These are phyloP conservation scores for Gadopsis marmoratus DNA, from an alignment of 2,797 vertebrate species.

Conservation along the genomic window DNA sequence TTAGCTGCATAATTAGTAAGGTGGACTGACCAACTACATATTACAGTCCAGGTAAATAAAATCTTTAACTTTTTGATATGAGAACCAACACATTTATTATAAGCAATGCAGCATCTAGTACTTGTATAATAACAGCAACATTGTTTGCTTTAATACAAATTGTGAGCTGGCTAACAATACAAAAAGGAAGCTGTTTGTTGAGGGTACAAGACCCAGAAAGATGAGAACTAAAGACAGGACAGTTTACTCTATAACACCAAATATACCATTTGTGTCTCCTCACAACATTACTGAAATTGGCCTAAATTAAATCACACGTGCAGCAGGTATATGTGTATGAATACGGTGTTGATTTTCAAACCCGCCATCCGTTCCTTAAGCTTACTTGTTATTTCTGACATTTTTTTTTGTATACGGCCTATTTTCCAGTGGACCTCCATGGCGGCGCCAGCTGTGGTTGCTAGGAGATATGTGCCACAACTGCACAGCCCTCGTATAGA, in stretches of 20 bases:
- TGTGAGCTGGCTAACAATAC: neutral
- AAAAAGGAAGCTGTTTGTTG: neutral
- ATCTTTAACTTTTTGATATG: neutral
- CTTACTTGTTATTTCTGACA: neutral
- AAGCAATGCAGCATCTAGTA: neutral
- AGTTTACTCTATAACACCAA: neutral
- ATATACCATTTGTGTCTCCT: neutral
- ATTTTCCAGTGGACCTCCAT: constrained; percentile 34
- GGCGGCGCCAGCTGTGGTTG: constrained; percentile 43
- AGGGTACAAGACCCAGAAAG: neutral
- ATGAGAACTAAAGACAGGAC: neutral
- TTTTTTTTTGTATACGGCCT: neutral
- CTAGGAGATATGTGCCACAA: constrained; percentile 48
- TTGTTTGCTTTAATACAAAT: neutral
- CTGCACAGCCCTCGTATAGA: constrained; percentile 33
- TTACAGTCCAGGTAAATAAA: neutral
- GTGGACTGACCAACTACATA: neutral
- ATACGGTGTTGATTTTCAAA: neutral
- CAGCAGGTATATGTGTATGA: neutral
- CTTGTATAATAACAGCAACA: neutral
- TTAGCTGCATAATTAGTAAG: neutral
- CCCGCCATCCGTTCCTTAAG: neutral
- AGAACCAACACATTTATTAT: neutral
- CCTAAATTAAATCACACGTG: neutral
- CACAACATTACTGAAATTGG: neutral